A percentile compares a stretch with the other conserved stretches of the same genome.
Conservation (phyloP, 2,113 vertebrate genomes). For the Labrus mixtus region DNA sequence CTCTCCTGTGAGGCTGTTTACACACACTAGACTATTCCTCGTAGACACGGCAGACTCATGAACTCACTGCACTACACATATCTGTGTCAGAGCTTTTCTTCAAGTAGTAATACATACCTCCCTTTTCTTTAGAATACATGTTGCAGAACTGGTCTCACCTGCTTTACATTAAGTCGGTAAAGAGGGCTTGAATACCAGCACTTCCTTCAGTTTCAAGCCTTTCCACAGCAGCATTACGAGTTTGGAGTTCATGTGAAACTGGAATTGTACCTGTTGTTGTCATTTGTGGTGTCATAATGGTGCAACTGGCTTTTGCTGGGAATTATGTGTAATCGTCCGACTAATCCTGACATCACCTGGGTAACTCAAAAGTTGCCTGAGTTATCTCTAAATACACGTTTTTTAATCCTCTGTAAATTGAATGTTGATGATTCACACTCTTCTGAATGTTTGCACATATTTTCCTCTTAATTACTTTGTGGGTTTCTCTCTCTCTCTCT, state of each 20-base stretch:
- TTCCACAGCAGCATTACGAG: too few relatives aligned
- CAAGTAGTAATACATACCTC: not conserved
- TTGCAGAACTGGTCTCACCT: constrained; percentile 14
- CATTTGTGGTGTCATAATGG: not conserved
- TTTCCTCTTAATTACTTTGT: not conserved
- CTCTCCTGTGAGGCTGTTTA: not conserved
- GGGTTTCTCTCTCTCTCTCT: not conserved
- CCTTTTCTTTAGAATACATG: not conserved
- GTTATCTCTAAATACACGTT: not conserved
- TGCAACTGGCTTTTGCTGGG: not conserved
- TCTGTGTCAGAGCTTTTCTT: not conserved
- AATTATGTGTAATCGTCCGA: not conserved
- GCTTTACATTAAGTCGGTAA: not conserved
- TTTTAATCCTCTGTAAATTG: not conserved
- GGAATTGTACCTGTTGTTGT: not conserved
- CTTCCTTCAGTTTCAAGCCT: not conserved
- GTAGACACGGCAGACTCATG: not conserved
- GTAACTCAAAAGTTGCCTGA: not conserved
- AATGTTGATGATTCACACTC: not conserved
- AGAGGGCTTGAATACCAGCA: not conserved
- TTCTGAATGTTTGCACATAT: not conserved
- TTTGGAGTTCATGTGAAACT: constrained; percentile 9
- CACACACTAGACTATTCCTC: not conserved
- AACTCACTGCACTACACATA: not conserved
- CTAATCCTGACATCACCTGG: not conserved